Evolutionary conservation across 2,797 vertebrate genomes (phyloP).

Genomic region (Toxotes lorentzi): DNA sequence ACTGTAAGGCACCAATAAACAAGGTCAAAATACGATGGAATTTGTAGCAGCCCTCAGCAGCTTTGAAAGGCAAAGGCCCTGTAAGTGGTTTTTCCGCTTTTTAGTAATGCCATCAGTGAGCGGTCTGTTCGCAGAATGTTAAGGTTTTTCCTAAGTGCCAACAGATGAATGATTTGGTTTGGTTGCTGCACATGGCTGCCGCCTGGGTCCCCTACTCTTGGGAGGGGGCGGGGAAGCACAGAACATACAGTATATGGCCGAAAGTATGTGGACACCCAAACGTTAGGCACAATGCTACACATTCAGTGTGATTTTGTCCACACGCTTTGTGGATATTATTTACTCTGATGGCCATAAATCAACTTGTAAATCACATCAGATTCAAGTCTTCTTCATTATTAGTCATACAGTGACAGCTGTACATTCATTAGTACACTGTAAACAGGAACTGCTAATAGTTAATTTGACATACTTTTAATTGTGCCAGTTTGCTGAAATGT

Average conservation of each 20-base stretch:
- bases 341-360: no score
- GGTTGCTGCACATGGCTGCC: constrained; percentile 45
- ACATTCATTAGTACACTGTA: neutral
- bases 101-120: constrained; percentile 45
- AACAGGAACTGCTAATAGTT: neutral
- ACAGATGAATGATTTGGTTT: constrained; percentile 39
- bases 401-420: neutral
- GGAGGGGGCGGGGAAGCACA: no score
- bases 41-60: constrained; percentile 36
- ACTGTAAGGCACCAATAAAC: constrained; percentile 21
- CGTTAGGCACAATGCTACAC: neutral
- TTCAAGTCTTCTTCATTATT: neutral
- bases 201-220: constrained; percentile 20
- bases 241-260: neutral
- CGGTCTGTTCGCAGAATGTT: constrained; percentile 50
- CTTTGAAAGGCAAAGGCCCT: constrained; percentile 33
- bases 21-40: constrained; percentile 30
- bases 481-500: neutral
- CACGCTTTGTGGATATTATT: no score
- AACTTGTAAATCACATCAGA: neutral
- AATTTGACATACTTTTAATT: neutral
- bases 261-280: neutral
- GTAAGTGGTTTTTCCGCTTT: constrained; percentile 48
- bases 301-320: no score
- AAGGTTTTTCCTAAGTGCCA: constrained; percentile 44